Conservation (phyloP, 2,797 vertebrate genomes). For the Serranus cabrilla region DNA sequence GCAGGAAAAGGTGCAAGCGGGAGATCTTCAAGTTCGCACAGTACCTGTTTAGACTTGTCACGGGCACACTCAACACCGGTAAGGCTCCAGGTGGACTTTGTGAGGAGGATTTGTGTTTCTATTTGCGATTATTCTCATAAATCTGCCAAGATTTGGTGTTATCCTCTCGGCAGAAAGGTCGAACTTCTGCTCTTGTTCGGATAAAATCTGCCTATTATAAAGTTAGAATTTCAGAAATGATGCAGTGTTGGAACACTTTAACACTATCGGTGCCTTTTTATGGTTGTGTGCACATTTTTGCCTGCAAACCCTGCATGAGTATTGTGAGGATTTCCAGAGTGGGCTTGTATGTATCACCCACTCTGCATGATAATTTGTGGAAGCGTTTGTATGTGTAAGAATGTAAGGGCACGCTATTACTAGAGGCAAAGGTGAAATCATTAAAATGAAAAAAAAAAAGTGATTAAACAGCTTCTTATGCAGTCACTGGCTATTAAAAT, state of each 20-base stretch:
- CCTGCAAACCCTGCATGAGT: slow-evolving; percentile 9
- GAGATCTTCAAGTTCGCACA: slow-evolving; percentile 97
- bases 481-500: not conserved
- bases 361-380: slow-evolving; percentile 35
- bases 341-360: slow-evolving; percentile 35
- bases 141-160: not conserved
- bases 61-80: slow-evolving; percentile 95
- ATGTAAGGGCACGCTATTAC: not conserved
- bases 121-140: not conserved
- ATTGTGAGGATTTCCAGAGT: slow-evolving; percentile 38
- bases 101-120: not conserved
- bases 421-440: slow-evolving; percentile 14
- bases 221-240: slow-evolving; percentile 16
- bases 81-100: slow-evolving; percentile 79
- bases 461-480: not conserved
- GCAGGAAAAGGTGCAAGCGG: slow-evolving; percentile 96
- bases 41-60: slow-evolving; percentile 96
- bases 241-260: slow-evolving; percentile 20
- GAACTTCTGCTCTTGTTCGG: slow-evolving; percentile 2
- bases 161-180: slow-evolving; percentile 5
- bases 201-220: not conserved
- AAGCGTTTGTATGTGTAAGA: slow-evolving; percentile 12
- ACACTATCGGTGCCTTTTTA: not conserved
- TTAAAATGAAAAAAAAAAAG: slow-evolving; percentile 5
- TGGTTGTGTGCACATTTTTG: slow-evolving; percentile 31